These are phyloP conservation scores for Hyperoplus lanceolatus DNA, from an alignment of 2,797 vertebrate species.

Conservation along the genomic window DNA sequence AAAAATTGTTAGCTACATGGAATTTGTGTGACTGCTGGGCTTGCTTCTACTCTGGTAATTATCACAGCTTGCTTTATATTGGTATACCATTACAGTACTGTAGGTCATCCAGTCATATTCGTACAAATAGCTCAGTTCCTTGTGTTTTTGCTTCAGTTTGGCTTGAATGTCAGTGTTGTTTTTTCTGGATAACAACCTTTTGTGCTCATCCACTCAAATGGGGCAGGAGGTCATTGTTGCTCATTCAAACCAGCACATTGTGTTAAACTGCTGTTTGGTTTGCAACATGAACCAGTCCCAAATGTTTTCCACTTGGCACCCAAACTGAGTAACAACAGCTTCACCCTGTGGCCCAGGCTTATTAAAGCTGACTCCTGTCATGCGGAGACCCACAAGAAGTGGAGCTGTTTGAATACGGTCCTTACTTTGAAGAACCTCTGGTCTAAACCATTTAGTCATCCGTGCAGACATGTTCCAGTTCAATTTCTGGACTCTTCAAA, in stretches of 20 bases:
- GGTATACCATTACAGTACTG: conserved; percentile 3
- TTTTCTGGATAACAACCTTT: conserved; percentile 41
- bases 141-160: conserved; percentile 3
- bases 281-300: conserved; percentile 35
- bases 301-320: conserved; percentile 45
- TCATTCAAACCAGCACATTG: conserved; percentile 34
- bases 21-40: background rate
- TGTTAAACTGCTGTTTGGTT: conserved; percentile 53
- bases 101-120: background rate
- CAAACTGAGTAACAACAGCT: conserved; percentile 51
- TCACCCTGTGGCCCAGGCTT: conserved; percentile 57
- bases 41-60: background rate
- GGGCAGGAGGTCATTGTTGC: conserved; percentile 19
- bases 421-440: conserved; percentile 53
- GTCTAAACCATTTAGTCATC: conserved; percentile 49
- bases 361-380: conserved; percentile 62
- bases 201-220: conserved; percentile 27
- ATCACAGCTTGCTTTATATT: conserved; percentile 3
- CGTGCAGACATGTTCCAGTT: conserved; percentile 53
- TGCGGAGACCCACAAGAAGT: conserved; percentile 48
- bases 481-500: conserved; percentile 53
- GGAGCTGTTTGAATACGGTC: conserved; percentile 32
- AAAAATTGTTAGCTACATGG: background rate
- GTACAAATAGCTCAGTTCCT: conserved; percentile 11
- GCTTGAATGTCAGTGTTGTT: conserved; percentile 29